Evolutionary conservation across 2,888 invertebrate genomes (phyloP), one percentile per base, ranked within the genome.

Genomic region (Alloplasta piceator): DNA sequence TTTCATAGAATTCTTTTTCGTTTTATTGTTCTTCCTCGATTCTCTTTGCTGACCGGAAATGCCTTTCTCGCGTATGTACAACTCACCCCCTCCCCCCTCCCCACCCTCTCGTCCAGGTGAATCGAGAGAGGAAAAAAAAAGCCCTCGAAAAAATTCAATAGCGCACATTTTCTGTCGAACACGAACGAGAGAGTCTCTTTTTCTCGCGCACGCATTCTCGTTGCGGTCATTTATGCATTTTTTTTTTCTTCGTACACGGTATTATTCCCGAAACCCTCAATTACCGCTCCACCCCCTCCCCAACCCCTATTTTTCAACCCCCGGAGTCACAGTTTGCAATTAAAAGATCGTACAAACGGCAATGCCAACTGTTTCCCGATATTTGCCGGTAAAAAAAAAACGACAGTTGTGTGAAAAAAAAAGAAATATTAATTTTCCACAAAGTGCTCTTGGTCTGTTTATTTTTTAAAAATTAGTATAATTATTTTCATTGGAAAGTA

Each of bases 321-420:
- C 55, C 36, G 4, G 4, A 16, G 16, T 58, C 14, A 26, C 36
- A n/a, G 9, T 26, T 4, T 55, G 14, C 38, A 75, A 75, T 67
- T 52, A 52, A 75, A 73, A 73, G 38, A 36, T 5, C 14, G 60
- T 14, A 41, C 43, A 52, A 75, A 75, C 67, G 68, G 61, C 61
- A 61, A 63, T 36, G 38, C 61, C 61, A 68, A 68, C 68, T 68
- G 76, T 63, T 76, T 70, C 46, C 41, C 10, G 12, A 39, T 60
- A 4, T 61, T 43, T 10, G 16, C 16, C 0, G 10, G n/a, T n/a
- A 36, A 43, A 6, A 43, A 6, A 43, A 26, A 26, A 26, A 26
- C 6, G 43, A 6, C 43, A 43, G 43, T 43, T 43, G 43, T 43
- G 7, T 50, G 12, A 12, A 50, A 12, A 50, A 50, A 26, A 26